phyloP scores from a whole-genome alignment of 1,140 invertebrate genomes.

The Hypsibius dujardini region DNA sequence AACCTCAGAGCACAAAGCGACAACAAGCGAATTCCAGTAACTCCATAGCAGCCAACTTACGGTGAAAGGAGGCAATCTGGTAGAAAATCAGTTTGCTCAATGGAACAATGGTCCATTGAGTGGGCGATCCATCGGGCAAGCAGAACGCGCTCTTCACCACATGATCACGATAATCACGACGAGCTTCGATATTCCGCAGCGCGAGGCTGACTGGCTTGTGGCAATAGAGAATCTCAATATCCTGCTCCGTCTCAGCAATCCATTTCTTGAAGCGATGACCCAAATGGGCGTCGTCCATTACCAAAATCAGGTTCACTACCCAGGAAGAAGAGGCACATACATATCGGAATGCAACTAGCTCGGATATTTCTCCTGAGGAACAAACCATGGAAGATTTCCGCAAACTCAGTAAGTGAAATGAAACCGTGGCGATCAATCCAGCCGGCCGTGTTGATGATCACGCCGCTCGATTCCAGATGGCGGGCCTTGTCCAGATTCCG shows the following conservation, averaged over 20 bases:
- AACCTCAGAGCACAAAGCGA: not conserved
- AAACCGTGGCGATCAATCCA: not conserved
- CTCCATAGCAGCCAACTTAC: not conserved
- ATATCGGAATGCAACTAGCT: not conserved
- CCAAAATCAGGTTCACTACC: not conserved
- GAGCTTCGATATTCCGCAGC: not conserved
- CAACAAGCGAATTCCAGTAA: not conserved
- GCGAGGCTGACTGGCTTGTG: not conserved
- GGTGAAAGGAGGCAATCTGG: not conserved
- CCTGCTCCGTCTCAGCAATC: not conserved
- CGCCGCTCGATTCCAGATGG: not conserved
- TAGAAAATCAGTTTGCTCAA: not conserved
- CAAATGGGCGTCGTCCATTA: not conserved
- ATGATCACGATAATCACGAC: not conserved
- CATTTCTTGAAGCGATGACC: conserved; percentile 5
- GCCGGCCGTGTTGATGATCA: conserved; percentile 1
- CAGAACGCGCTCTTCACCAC: not conserved
- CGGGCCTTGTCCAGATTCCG: not conserved
- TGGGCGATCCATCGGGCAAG: too few relatives aligned
- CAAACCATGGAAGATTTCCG: not conserved
- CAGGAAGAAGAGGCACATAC: not conserved
- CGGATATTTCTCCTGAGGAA: too few relatives aligned
- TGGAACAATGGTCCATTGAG: conserved; percentile 1
- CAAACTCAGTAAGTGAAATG: not conserved
- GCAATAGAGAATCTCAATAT: not conserved